Evolutionary conservation across 2,797 vertebrate species (phyloP), one percentile per base, ranked within the genome.

Genomic region (Moxostoma hubbsi): DNA sequence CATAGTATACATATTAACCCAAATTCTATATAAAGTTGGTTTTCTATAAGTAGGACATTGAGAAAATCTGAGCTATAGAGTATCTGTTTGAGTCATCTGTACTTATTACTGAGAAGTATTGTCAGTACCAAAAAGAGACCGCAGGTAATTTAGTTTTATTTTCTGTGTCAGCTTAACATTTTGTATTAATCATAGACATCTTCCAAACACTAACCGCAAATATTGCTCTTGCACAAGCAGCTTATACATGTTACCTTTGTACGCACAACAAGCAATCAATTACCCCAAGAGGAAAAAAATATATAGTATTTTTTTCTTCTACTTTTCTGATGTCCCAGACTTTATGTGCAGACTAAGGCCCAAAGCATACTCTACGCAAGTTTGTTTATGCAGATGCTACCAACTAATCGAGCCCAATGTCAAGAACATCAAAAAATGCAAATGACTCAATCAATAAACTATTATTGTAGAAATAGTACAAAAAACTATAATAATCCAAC

Each of bases 121-220:
- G 2, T 46, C 45, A 65, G 7, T n/a, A 15, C 18, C 10, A 77
- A 16, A 57, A 59, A 12, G 16, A 54, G 13, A 15, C 9, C 9
- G 9, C 69, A 79, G 77, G 77, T 79, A 2, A 51, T 55, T 65
- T 15, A 55, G 43, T 57, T 36, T 46, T 13, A 51, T 57, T 69
- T 36, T 77, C 9, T 62, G 57, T 61, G 66, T 62, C 36, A 46
- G 66, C 72, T 74, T 59, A 46, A 16, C 43, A 49, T 36, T 15
- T 73, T 73, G 57, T 73, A 12, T 62, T 62, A 62, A 50, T 75
- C 36, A n/a, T 51, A 51, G 10, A 5, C 12, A 2, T 58, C 9
- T 49, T 67, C 5, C n/a, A 57, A 18, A 9, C 58, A 76, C 67
- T 67, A 76, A 76, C 64, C 43, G 11, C 53, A 49, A 54, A 65